Base-by-base conservation (phyloP, 2,888 invertebrate genomes). In the Pachliopta kotzebuea region DNA sequence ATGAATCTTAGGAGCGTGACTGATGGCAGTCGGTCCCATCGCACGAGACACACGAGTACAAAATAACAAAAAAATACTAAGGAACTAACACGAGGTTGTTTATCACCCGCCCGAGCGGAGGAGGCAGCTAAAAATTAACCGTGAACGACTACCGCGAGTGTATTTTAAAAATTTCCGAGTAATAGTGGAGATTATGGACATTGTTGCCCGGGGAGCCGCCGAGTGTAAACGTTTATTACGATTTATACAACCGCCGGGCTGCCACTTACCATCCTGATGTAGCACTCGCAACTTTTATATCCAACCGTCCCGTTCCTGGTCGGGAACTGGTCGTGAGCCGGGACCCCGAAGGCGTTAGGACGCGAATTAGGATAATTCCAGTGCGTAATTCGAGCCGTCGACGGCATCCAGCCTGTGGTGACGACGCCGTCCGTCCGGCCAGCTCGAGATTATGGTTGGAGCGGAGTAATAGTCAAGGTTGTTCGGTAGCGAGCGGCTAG, bases 41-140 rank as follows among this genome's bases (percentile, higher is more conserved):
- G 77, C 79, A 81, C 79, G 70, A 74, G 75, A 81, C 81, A 84
- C 77, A 84, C 79, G 74, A 71, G 76, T 67, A 56, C 37, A 42
- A 71, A 75, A 70, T 50, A 53, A 62, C 68, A 68, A 70, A 71
- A 72, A 71, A 69, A 63, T 58, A 57, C 70, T 68, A 69, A 67
- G 71, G 70, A n/a, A n/a, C n/a, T n/a, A n/a, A n/a, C 69, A 69
- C 63, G 66, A 67, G 65, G 72, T 73, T 69, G 9, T 88, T 88
- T 89, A 88, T 88, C 81, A 84, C 78, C 73, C 75, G 69, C 58
- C 72, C 73, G 69, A 79, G 85, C 87, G 88, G 87, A 88, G 88
- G 88, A 88, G 87, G 86, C 80, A 81, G 82, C 84, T 86, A 83
- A 84, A 87, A 87, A 88, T 84, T 86, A 86, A 84, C 80, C 80